These are phyloP conservation scores for Theretra japonica DNA, from an alignment of 2,888 invertebrate species.

Conservation along the genomic window DNA sequence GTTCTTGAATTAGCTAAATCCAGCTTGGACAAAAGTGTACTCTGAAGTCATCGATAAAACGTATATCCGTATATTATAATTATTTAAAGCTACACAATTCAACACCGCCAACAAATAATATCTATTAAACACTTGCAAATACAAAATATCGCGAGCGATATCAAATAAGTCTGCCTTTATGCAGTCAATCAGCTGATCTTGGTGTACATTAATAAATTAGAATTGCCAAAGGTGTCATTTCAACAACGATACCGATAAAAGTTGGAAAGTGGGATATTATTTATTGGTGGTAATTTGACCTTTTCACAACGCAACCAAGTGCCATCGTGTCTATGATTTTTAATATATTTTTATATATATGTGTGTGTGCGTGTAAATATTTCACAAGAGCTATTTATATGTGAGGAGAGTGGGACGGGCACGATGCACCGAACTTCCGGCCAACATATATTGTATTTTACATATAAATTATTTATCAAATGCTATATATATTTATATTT, in stretches of 20 bases:
- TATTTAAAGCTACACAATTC: constrained; percentile 36
- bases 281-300: constrained; percentile 45
- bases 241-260: too few relatives aligned
- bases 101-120: constrained; percentile 3
- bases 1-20: too few relatives aligned
- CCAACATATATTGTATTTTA: constrained; percentile 53
- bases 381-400: constrained; percentile 59
- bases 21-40: background rate
- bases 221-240: background rate
- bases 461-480: constrained; percentile 45
- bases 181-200: background rate
- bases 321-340: constrained; percentile 79
- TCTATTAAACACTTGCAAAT: background rate
- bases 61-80: constrained; percentile 10
- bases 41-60: constrained; percentile 3
- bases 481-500: constrained; percentile 53
- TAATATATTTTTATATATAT: constrained; percentile 75
- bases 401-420: constrained; percentile 70
- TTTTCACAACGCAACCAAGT: constrained; percentile 79
- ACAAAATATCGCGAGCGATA: too few relatives aligned
- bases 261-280: constrained; percentile 10
- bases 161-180: background rate
- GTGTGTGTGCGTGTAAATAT: constrained; percentile 72
- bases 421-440: constrained; percentile 68
- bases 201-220: background rate